Evolutionary conservation across 2,113 vertebrate genomes (phyloP), one percentile per base, ranked within the genome.

Genomic region (Morone chrysops): DNA sequence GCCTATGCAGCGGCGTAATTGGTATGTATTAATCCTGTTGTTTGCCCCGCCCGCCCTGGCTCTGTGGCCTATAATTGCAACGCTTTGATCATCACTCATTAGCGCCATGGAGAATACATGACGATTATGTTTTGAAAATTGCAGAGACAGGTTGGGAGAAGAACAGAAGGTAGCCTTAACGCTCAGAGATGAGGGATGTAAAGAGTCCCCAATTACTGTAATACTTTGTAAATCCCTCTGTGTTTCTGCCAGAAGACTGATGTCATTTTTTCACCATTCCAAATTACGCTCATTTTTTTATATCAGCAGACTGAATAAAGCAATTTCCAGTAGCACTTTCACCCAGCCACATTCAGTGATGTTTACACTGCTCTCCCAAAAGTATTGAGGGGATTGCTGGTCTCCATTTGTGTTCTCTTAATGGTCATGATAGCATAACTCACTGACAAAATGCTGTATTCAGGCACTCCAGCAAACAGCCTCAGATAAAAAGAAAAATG

Each of bases 61-160:
- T 84, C 81, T 56, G 62, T 67, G 83, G 70, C 78, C 78, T 57
- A 4, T 77, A 75, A 89, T 89, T 78, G 78, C 75, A 75, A 36
- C 72, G 57, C 79, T 91, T 87, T 86, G 82, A 91, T 90, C 86
- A 77, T 65, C 65, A 56, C 81, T 84, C 75, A 90, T 92, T 94
- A 91, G 50, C 78, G 40, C 31, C 70, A 17, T 9, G 18, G 47
- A 81, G 59, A 88, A 56, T 62, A 70, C 43, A 41, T 36, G 20
- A 65, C 73, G 51, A 60, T 83, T 22, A 45, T 56, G 67, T 47
- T 83, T 69, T 31, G 50, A 54, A 63, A 84, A 83, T 87, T 86
- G 73, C 41, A 80, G 62, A 69, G n/a, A 50, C 41, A 47, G 17
- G 20, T 1, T 7, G 45, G 57, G 63, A 22, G 62, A 57, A 41